Evolutionary conservation across 2,797 vertebrate genomes (phyloP), one percentile per base, ranked within the genome.

Genomic region (Aselliscus stoliczkanus): DNA sequence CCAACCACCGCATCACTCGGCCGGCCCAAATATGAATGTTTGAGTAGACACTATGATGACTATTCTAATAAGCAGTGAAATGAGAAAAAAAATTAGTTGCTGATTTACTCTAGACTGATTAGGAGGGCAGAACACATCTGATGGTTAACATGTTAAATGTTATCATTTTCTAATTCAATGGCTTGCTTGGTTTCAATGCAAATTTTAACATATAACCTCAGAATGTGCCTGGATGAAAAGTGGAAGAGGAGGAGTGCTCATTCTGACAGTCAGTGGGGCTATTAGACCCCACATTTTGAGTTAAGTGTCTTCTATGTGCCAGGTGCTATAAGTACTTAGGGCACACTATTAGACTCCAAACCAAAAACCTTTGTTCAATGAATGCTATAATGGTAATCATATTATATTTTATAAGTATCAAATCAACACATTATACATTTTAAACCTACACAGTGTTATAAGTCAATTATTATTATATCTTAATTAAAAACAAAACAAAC

Each of bases 41-140:
- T 93, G 93, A 58, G 18, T 56, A 92, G 91, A 34, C 83, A 90
- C 95, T 69, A 58, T 93, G 83, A 47, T 86, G 42, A 88, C n/a
- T 86, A 73, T 84, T n/a, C 15, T 54, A 80, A 56, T 52, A 89
- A 13, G 12, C 70, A 84, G 47, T 42, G 87, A 81, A 69, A 73
- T 85, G 87, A 97, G 90, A 70, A 18, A 11, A 25, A 77, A n/a
- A n/a, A n/a, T n/a, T 5, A 95, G 58, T 6, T 10, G 1, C 4
- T 29, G 31, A 8, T 13, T 94, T 88, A 54, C 34, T 70, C 76
- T 52, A 54, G 77, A 94, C 81, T 37, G 58, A 58, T 20, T 64
- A 20, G 0, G 56, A 85, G 88, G 88, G 34, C 29, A 62, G 17
- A 44, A 17, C 11, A 17, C 31, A 67, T 31, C n/a, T 69, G 62